These are phyloP conservation scores for Vespertilio murinus DNA, from an alignment of 2,797 vertebrate species.

Conservation along the genomic window DNA sequence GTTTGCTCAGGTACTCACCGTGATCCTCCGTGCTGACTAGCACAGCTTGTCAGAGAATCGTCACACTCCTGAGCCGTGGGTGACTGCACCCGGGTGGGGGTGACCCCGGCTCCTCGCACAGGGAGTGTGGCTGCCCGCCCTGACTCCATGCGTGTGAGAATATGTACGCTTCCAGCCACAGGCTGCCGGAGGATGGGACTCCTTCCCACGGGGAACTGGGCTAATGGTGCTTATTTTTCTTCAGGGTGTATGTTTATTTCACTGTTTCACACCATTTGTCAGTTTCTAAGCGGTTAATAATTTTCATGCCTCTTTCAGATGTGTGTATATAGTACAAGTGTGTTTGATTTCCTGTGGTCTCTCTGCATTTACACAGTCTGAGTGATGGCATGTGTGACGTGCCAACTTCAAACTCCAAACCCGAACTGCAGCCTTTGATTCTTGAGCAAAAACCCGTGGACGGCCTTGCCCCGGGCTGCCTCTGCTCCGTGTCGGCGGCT, in stretches of 20 bases:
- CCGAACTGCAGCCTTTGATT: background rate
- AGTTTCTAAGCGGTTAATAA: conserved; percentile 46
- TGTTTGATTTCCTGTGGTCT: conserved; percentile 57
- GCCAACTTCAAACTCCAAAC: background rate
- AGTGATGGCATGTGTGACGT: background rate
- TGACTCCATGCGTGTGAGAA: fast-evolving
- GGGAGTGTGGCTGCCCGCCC: background rate
- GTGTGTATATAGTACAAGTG: conserved; percentile 14
- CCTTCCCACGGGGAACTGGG: background rate
- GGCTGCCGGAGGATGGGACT: too few species aligned
- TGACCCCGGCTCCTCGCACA: too few species aligned
- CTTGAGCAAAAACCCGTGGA: background rate
- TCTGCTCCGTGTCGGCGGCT: background rate
- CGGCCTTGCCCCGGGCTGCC: background rate
- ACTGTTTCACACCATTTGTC: conserved; percentile 58
- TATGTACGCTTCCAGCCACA: background rate
- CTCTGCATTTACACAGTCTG: conserved; percentile 34
- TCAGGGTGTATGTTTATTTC: conserved; percentile 42
- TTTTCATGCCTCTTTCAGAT: conserved; percentile 27
- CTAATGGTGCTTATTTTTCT: conserved; percentile 52
- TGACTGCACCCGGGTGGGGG: background rate
- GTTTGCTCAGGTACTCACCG: background rate
- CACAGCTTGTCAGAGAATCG: background rate
- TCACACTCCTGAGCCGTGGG: background rate
- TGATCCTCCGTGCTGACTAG: fast-evolving